Conservation (phyloP, 2,888 invertebrate genomes). For the Netelia inedita region DNA sequence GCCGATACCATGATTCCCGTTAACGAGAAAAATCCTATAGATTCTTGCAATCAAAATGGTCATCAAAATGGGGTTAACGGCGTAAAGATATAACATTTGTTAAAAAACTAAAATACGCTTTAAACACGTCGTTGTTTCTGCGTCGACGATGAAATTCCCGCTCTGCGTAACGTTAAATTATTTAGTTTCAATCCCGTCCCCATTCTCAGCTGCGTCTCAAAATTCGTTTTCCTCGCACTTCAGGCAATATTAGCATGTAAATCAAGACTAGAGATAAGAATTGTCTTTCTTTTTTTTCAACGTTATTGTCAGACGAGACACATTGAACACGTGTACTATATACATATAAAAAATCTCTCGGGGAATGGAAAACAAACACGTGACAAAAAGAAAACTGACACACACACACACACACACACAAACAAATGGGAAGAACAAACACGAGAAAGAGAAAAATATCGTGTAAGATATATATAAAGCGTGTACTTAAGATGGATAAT, state of each 20-base stretch:
- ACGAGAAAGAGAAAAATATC: neutral
- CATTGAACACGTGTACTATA: neutral
- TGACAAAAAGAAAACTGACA: too few species aligned
- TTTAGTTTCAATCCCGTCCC: conserved; percentile 51
- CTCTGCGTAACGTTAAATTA: conserved; percentile 44
- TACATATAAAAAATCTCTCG: neutral
- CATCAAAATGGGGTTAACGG: conserved; percentile 64
- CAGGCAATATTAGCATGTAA: conserved; percentile 67
- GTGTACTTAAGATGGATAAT: conserved; percentile 38
- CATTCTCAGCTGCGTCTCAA: conserved; percentile 4
- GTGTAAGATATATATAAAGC: conserved; percentile 9
- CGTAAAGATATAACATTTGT: conserved; percentile 72
- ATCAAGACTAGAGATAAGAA: neutral
- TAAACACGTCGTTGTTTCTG: neutral
- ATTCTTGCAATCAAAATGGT: conserved; percentile 51
- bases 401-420: neutral
- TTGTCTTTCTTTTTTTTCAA: conserved; percentile 28
- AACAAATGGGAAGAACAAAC: neutral
- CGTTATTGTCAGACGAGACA: conserved; percentile 12
- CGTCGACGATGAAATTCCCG: conserved; percentile 5
- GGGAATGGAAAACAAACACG: neutral
- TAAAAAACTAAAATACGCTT: neutral
- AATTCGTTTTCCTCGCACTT: conserved; percentile 9
- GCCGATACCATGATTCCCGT: conserved; percentile 34
- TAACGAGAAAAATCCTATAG: conserved; percentile 24